phyloP scores from a whole-genome alignment of 2,113 vertebrate species.

The Pomatorhinus ruficollis region DNA sequence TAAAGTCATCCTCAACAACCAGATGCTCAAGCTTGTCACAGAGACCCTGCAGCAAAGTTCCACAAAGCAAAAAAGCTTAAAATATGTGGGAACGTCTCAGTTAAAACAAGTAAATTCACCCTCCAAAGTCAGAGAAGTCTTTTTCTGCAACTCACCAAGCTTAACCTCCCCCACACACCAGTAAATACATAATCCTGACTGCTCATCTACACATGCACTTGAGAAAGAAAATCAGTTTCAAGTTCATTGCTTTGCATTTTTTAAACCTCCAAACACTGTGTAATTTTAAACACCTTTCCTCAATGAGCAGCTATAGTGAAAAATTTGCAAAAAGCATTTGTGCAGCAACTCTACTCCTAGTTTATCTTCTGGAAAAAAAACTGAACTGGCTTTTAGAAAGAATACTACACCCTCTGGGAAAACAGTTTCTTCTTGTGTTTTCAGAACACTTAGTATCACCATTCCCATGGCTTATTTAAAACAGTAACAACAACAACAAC shows the following conservation, averaged over 20 bases:
- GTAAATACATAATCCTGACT: neutral
- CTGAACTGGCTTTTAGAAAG: neutral
- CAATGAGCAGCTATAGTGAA: neutral
- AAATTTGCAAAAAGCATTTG: neutral
- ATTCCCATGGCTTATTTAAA: neutral
- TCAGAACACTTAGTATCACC: neutral
- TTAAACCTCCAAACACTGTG: rapidly evolving
- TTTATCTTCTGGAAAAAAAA: neutral
- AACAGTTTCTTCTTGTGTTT: neutral
- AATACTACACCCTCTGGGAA: neutral
- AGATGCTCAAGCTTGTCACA: neutral
- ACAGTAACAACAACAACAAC: neutral
- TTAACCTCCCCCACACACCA: rapidly evolving
- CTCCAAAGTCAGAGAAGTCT: neutral
- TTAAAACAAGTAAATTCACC: neutral
- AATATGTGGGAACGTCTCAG: neutral
- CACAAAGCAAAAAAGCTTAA: neutral
- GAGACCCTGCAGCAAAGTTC: neutral
- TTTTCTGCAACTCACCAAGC: neutral
- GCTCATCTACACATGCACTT: neutral
- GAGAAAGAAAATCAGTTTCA: neutral
- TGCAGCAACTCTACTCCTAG: neutral
- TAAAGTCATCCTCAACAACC: neutral
- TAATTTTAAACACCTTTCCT: neutral
- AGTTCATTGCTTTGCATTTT: neutral